Evolutionary conservation across 30 jellyfish, hydroid and myxozoan genomes (phyloP).

Genomic region (Chironex yamaguchii): DNA sequence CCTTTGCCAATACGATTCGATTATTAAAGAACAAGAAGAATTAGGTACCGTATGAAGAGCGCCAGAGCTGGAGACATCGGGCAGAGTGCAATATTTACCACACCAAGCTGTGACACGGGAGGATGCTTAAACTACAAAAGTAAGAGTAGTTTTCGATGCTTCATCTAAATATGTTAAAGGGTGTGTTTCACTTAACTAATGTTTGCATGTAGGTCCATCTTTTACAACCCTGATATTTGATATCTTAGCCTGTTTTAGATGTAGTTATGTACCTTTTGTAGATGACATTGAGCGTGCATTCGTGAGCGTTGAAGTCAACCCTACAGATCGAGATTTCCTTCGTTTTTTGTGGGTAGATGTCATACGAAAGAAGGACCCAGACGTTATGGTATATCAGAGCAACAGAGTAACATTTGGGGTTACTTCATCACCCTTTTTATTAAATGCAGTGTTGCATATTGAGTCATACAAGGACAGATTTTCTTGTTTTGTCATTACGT

Average conservation of each 20-base stretch:
- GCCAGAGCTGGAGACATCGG: background rate
- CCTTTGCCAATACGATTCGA: background rate
- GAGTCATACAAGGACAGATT: background rate
- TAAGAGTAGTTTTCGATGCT: background rate
- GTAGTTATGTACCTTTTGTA: background rate
- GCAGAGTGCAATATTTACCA: background rate
- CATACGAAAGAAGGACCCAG: background rate
- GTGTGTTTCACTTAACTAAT: background rate
- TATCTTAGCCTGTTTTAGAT: background rate
- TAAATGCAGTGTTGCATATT: background rate
- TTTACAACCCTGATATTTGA: background rate
- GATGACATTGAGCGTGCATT: background rate
- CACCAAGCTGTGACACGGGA: background rate
- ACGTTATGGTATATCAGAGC: background rate
- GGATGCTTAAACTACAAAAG: background rate
- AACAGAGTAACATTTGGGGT: constrained; percentile 22
- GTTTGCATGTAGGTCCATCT: background rate
- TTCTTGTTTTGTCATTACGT: background rate
- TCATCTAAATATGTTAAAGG: background rate
- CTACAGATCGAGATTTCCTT: background rate
- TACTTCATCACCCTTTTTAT: background rate
- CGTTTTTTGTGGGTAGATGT: constrained; percentile 10
- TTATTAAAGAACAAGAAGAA: background rate
- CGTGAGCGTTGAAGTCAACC: background rate
- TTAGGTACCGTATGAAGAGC: background rate